Evolutionary conservation across 2,888 invertebrate genomes (phyloP).

Genomic region (Leptopilina syphax): DNA sequence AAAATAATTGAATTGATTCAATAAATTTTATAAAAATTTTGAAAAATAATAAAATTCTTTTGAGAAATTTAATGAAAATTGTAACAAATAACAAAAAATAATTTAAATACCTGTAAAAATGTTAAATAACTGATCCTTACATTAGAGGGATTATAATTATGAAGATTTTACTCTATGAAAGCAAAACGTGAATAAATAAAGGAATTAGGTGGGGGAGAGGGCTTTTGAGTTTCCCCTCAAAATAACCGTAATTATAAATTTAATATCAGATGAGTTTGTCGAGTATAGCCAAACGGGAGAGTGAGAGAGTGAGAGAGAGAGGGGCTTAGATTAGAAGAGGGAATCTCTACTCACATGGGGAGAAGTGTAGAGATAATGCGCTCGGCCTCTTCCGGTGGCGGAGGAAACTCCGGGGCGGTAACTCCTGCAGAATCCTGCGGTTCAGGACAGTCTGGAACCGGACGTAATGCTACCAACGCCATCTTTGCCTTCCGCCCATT

Average conservation of each 20-base stretch:
- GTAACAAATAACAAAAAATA: no score
- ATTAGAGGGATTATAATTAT: no score
- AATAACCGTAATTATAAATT: conserved; percentile 7
- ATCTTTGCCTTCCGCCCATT: conserved; percentile 90
- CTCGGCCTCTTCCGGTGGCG: conserved; percentile 87
- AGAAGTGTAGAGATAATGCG: conserved; percentile 86
- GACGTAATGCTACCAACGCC: conserved; percentile 79
- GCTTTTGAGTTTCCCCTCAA: neutral
- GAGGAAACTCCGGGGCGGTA: conserved; percentile 81
- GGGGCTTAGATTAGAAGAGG: conserved; percentile 29
- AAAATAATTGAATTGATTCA: no score
- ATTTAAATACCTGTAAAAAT: no score
- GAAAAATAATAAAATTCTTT: no score
- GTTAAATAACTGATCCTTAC: no score
- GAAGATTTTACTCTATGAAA: no score
- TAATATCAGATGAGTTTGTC: neutral
- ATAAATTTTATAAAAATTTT: no score
- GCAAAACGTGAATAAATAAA: neutral
- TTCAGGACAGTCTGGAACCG: conserved; percentile 81
- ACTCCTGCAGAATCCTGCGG: conserved; percentile 76
- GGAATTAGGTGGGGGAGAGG: neutral
- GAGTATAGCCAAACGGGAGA: neutral
- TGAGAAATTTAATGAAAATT: no score
- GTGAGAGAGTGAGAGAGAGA: no score
- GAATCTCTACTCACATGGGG: conserved; percentile 81